Evolutionary conservation across 2,113 vertebrate genomes (phyloP), one percentile per base, ranked within the genome.

Genomic region (Alectura lathami): DNA sequence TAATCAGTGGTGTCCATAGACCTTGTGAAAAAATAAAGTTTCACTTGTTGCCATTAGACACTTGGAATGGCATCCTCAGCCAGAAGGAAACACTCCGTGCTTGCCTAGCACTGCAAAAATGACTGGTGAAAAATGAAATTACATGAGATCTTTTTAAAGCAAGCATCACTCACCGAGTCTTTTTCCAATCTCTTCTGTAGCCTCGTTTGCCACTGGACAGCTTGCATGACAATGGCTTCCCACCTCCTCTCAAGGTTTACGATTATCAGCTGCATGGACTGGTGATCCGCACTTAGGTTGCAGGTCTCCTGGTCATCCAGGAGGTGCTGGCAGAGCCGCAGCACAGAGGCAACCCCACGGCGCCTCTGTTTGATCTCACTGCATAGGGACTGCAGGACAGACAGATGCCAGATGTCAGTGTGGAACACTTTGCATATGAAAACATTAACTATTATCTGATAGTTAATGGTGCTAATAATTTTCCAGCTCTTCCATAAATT

Each of bases 201-300:
- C 67, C 99, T 95, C 60, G 98, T 98, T 97, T 99, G 99, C 99
- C 99, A 99, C 97, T 99, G 99, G 95, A 99, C 98, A 48, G 98
- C 98, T 97, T 99, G 99, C 99, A 99, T 99, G 96, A 99, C 98
- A 83, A 99, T 99, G 83, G 99, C 99, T 97, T 99, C 99, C 99
- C 99, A 99, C 86, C 99, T 97, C 82, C 99, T 98, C 97, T 99
- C 99, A 36, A 99, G 99, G 97, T 99, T 99, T 83, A 99, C 98
- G 1, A 98, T 99, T 83, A 99, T 98, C 96, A 99, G 57, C 97
- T 99, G 99, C 97, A 99, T 98, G 82, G 98, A 98, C 97, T 99
- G 98, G 67, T 98, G 98, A 95, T 99, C 98, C 17, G 98, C 98
- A 15, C 98, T 99, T 12, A 98, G 97, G 96, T 98, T 98, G 88